Evolutionary conservation across 2,797 vertebrate species (phyloP), one percentile per base, ranked within the genome.

Genomic region (Chiloscyllium punctatum): DNA sequence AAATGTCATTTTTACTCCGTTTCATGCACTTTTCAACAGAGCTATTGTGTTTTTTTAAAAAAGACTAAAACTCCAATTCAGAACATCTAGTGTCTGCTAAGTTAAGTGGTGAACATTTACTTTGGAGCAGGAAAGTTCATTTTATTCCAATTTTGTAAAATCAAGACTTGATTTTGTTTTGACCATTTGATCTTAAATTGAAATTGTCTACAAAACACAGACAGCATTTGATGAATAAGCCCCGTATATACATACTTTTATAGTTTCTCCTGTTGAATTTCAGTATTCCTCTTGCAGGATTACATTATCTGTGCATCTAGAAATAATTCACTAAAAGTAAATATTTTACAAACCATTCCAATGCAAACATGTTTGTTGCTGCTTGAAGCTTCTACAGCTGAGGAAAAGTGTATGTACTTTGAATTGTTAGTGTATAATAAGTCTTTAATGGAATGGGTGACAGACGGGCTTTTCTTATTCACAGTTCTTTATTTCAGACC

Each of bases 401-500:
- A 69, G 23, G 33, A 66, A 68, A 68, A 91, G 18, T 37, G 57
- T 66, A 37, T 37, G 57, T 94, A 66, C 69, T 30, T 74, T 94
- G 37, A 51, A 18, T 53, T 95, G 48, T 68, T 69, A 33, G 51
- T 72, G 27, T 57, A 77, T 71, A 95, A 51, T 94, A 72, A 95
- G 42, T 53, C 13, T 51, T 96, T 96, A 96, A 96, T 96, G 96
- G 96, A 96, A 96, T 96, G 88, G 96, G 96, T 97, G 96, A 97
- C 96, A 9, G 96, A 96, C 96, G 96, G 96, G 96, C 96, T 97
- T 96, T 96, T 97, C 97, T 98, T 97, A 98, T 96, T 97, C 97
- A 96, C 96, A 96, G 97, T 97, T 98, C 97, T 98, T 96, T 98
- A 72, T 98, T 98, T 97, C 98, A 99, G 99, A 98, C 99, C 99